Conservation (phyloP, 1,140 invertebrate species). For the Heliconius melpomene region DNA sequence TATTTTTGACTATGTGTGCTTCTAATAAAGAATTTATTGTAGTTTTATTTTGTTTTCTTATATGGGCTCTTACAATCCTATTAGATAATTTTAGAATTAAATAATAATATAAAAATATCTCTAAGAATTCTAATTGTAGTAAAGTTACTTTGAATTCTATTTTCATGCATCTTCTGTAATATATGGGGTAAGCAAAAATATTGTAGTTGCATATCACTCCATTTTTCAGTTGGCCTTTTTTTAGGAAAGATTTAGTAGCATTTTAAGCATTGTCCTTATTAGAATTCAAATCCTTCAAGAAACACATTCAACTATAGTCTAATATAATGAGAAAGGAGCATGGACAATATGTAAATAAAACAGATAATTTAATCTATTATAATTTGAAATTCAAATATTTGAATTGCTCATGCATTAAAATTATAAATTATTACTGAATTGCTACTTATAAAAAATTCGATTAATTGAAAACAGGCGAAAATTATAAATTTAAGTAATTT, state of each 20-base stretch:
- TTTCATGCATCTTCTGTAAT: background rate
- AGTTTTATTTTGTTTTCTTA: conserved; percentile 27
- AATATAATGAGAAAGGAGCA: background rate
- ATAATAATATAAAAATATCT: background rate
- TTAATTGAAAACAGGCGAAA: too few relatives aligned
- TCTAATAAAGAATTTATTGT: conserved; percentile 27
- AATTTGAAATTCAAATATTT: conserved; percentile 1
- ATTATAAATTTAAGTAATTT: too few relatives aligned
- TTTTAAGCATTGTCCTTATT: background rate
- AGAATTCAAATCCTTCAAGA: background rate
- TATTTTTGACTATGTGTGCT: conserved; percentile 3
- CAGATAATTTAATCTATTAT: background rate
- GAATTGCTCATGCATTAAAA: conserved; percentile 22
- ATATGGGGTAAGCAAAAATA: background rate
- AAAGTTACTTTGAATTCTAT: conserved; percentile 23
- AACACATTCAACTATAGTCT: background rate
- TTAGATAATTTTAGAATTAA: background rate
- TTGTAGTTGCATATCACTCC: background rate
- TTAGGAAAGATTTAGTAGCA: background rate
- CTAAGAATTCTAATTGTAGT: background rate
- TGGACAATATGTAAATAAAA: background rate
- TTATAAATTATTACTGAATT: background rate
- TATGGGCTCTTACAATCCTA: background rate
- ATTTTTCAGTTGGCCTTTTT: background rate
- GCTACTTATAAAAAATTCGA: too few relatives aligned